Evolutionary conservation across 2,888 invertebrate species (phyloP).

Genomic region (Ctenicera cuprea): DNA sequence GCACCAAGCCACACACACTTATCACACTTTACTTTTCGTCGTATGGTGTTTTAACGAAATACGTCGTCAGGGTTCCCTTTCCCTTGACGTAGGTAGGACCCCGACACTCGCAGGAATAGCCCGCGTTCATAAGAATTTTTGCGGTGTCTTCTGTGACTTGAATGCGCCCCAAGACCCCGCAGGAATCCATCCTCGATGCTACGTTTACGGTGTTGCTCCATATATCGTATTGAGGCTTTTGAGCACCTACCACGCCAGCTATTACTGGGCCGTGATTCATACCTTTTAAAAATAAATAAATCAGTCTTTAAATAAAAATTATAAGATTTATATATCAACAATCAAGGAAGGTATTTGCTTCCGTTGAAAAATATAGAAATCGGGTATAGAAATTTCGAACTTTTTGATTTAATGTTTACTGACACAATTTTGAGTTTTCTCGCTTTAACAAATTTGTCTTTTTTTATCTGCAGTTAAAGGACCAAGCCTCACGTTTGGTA

Average conservation of each 20-base stretch:
- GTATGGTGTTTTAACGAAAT: slow-evolving; percentile 91
- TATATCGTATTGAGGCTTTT: slow-evolving; percentile 98
- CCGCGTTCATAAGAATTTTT: slow-evolving; percentile 87
- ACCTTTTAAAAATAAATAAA: slow-evolving; percentile 74
- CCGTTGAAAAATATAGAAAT: too few relatives aligned
- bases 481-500: too few relatives aligned
- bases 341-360: too few relatives aligned
- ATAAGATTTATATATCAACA: too few relatives aligned
- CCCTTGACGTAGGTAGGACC: slow-evolving; percentile 97
- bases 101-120: slow-evolving; percentile 91
- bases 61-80: slow-evolving; percentile 92
- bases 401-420: too few relatives aligned
- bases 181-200: slow-evolving; percentile 97
- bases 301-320: too few relatives aligned
- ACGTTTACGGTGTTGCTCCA: slow-evolving; percentile 99
- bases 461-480: too few relatives aligned
- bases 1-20: slow-evolving; percentile 10
- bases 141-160: slow-evolving; percentile 91
- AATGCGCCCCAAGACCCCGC: slow-evolving; percentile 90
- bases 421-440: too few relatives aligned
- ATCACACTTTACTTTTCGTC: slow-evolving; percentile 74
- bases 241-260: slow-evolving; percentile 97
- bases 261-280: slow-evolving; percentile 94
- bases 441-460: too few relatives aligned
- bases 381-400: too few relatives aligned